Evolutionary conservation across 2,888 invertebrate species (phyloP), one percentile per base, ranked within the genome.

Genomic region (Zygaena filipendulae): DNA sequence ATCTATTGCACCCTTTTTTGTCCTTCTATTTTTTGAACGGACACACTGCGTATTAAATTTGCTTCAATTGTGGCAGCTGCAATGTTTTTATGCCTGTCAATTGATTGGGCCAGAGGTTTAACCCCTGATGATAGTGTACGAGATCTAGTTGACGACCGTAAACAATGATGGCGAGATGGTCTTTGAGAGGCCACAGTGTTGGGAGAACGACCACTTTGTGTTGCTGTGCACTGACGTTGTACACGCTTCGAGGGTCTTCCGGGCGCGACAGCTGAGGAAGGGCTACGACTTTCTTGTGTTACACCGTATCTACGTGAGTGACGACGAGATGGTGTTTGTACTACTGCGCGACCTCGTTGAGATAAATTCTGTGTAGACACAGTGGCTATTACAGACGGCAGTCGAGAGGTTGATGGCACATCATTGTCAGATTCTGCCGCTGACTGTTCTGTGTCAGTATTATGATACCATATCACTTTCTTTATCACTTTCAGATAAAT

Each of bases 21-120:
- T 68, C 57, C 56, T 44, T 39, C 34, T 38, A 42, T 48, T 57
- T 59, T 58, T 47, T 30, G 55, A 54, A 56, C 53, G 55, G 55
- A 62, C 49, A 59, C 52, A 59, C 53, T 53, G 44, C 37, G 42
- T 41, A 39, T 35, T 36, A 41, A 43, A 38, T 42, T 33, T 35
- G 26, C 29, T 26, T 33, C 16, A 16, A 7, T 16, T 6, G 16
- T 16, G 7, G 16, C 16, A 16, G 16, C 16, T 16, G 16, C 16
- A 16, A 7, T 6, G 16, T 4, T 16, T 16, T 7, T 16, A 6
- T 7, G 16, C 7, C 16, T 16, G 4, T 16, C 16, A 16, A 4
- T 16, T 7, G 7, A 7, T 7, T 7, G 16, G 7, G 16, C 16
- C 16, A 16, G 16, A 16, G 27, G 27, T 20, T 21, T 6, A 16